These are phyloP conservation scores for Peromyscus maniculatus DNA, from an alignment of 2,113 vertebrate genomes.

Conservation along the genomic window DNA sequence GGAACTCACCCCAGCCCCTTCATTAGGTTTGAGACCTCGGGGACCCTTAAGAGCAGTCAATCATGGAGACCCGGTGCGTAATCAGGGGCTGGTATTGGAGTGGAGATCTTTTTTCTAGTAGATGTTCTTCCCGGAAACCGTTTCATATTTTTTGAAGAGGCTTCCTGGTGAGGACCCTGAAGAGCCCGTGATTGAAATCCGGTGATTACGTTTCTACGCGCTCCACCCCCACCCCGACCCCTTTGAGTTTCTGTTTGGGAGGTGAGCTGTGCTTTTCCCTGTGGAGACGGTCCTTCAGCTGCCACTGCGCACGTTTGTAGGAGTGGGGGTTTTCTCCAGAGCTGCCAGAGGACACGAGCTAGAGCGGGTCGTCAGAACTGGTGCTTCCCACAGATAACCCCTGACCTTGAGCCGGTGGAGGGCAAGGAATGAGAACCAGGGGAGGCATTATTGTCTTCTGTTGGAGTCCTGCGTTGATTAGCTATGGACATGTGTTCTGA, in stretches of 20 bases:
- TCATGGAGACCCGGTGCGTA: not conserved
- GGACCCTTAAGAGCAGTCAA: conserved; percentile 11
- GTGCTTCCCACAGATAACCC: not conserved
- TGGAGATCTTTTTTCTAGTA: conserved; percentile 39
- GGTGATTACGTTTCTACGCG: not conserved
- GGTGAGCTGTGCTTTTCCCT: not conserved
- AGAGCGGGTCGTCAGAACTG: not conserved
- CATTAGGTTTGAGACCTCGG: not conserved
- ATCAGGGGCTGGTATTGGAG: conserved; percentile 15
- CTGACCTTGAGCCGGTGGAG: not conserved
- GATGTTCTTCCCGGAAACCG: conserved; percentile 8
- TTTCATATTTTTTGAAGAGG: conserved; percentile 62
- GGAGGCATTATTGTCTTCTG: not conserved
- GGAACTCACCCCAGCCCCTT: not conserved
- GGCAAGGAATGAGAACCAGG: not conserved
- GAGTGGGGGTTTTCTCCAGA: not conserved
- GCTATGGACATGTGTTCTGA: not conserved
- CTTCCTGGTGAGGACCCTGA: conserved; percentile 45
- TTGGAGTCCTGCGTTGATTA: not conserved
- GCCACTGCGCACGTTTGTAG: not conserved
- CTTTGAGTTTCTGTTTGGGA: conserved; percentile 40
- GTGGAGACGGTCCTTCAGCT: not conserved
- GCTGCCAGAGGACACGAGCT: not conserved
- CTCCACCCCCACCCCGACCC: not conserved
- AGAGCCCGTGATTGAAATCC: conserved; percentile 59